Conservation (phyloP, 2,797 vertebrate genomes). For the Cephalopachus bancanus region DNA sequence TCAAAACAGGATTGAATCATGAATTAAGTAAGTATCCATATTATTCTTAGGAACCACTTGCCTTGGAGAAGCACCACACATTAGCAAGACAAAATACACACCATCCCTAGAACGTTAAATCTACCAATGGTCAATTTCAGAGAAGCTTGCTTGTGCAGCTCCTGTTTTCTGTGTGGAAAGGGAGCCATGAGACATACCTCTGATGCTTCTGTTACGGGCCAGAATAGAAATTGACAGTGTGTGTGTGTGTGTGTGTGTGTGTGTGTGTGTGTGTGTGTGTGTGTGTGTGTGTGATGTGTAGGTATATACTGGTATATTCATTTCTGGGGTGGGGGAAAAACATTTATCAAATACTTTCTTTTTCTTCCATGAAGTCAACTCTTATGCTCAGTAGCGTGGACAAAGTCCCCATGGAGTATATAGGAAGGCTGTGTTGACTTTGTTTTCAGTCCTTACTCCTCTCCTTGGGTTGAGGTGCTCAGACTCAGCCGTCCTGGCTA, state of each 20-base stretch:
- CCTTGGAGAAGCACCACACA: background rate
- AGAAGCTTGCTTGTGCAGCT: rapidly evolving
- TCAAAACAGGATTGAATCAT: background rate
- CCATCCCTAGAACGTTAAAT: rapidly evolving
- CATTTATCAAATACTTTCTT: background rate
- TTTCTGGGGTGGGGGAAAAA: background rate
- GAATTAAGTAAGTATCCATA: rapidly evolving
- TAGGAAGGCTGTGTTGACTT: background rate
- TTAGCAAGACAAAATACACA: rapidly evolving
- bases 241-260: too few relatives aligned
- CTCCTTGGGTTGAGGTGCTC: background rate
- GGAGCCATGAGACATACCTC: rapidly evolving
- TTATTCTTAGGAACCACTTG: background rate
- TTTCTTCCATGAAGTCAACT: rapidly evolving
- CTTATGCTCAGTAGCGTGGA: rapidly evolving
- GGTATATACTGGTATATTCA: rapidly evolving
- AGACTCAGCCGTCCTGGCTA: conserved; percentile 13
- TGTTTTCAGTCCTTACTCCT: background rate
- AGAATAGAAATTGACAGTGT: too few relatives aligned
- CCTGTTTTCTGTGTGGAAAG: background rate
- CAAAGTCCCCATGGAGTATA: background rate
- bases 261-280: background rate
- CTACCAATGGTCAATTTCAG: rapidly evolving
- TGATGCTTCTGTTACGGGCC: background rate
- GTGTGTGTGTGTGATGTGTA: too few relatives aligned